Conservation (phyloP, 2,888 invertebrate genomes). For the Pyralis farinalis region DNA sequence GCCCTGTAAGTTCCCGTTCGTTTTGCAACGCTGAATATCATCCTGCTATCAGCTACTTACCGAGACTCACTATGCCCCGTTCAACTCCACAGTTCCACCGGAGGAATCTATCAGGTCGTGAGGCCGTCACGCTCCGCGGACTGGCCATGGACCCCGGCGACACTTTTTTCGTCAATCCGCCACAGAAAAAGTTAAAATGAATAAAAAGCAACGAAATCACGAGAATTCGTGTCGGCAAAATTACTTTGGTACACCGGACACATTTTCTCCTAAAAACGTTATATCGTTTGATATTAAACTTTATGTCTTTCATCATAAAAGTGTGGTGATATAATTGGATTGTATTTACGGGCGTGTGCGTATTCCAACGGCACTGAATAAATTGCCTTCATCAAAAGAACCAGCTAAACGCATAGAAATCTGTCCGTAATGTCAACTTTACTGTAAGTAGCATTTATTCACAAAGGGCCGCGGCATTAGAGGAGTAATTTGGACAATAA, state of each 20-base stretch:
- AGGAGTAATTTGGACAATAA: slow-evolving; percentile 37
- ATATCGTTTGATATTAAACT: slow-evolving; percentile 20
- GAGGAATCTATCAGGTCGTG: slow-evolving; percentile 17
- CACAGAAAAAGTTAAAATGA: slow-evolving; percentile 49
- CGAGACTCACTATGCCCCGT: too few relatives aligned
- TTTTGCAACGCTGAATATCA: too few relatives aligned
- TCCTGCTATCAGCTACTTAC: too few relatives aligned
- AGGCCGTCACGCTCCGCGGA: slow-evolving; percentile 41
- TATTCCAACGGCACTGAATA: slow-evolving; percentile 33
- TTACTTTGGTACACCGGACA: slow-evolving; percentile 32
- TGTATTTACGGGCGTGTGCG: slow-evolving; percentile 10
- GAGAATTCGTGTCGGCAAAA: slow-evolving; percentile 66
- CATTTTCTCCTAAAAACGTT: slow-evolving; percentile 8
- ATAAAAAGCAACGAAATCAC: slow-evolving; percentile 57
- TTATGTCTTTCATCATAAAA: slow-evolving; percentile 22
- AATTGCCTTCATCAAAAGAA: slow-evolving; percentile 50
- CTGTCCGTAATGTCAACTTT: slow-evolving; percentile 42
- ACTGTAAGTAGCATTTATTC: slow-evolving; percentile 38
- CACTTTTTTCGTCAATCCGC: slow-evolving; percentile 46
- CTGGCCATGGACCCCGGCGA: slow-evolving; percentile 49
- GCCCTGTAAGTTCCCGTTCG: too few relatives aligned
- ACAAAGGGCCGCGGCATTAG: slow-evolving; percentile 43
- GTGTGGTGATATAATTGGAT: slow-evolving; percentile 9
- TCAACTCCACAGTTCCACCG: slow-evolving; percentile 6
- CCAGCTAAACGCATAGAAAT: slow-evolving; percentile 51